phyloP scores from a whole-genome alignment of 2,797 vertebrate species.

The Agapornis canus region DNA sequence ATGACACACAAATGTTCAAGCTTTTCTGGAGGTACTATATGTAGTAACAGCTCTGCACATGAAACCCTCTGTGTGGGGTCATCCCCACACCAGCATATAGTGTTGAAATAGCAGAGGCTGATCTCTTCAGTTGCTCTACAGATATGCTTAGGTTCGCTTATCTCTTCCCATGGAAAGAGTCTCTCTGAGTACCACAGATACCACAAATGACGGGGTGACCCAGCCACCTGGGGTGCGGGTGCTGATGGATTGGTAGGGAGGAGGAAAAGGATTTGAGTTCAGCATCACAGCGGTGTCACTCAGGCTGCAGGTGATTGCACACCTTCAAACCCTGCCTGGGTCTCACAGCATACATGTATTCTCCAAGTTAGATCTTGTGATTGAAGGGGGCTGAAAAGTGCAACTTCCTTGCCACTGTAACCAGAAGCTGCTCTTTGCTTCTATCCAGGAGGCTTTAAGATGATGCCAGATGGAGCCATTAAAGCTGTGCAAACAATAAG shows the following conservation, averaged over 20 bases:
- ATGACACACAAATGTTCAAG: neutral
- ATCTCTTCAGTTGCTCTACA: neutral
- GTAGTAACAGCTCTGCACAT: neutral
- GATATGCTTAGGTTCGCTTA: neutral
- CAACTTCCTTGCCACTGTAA: neutral
- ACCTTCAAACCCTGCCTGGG: neutral
- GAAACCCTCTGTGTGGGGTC: neutral
- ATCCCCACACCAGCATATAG: neutral
- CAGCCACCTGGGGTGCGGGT: neutral
- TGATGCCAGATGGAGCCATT: slow-evolving; percentile 65
- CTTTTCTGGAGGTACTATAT: neutral
- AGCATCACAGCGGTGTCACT: neutral
- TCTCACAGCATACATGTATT: neutral
- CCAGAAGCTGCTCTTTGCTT: slow-evolving; percentile 45
- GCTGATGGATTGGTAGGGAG: neutral
- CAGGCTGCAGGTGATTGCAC: neutral
- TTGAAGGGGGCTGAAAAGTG: neutral
- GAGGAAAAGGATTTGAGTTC: neutral
- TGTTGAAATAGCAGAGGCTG: neutral
- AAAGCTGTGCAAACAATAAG: slow-evolving; percentile 51
- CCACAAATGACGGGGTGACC: neutral
- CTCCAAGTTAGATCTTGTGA: neutral
- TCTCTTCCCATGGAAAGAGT: neutral
- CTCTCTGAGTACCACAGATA: neutral
- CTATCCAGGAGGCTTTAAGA: slow-evolving; percentile 40